These are phyloP conservation scores for Tromatobia lineatoria DNA, from an alignment of 2,888 invertebrate species.

Conservation along the genomic window DNA sequence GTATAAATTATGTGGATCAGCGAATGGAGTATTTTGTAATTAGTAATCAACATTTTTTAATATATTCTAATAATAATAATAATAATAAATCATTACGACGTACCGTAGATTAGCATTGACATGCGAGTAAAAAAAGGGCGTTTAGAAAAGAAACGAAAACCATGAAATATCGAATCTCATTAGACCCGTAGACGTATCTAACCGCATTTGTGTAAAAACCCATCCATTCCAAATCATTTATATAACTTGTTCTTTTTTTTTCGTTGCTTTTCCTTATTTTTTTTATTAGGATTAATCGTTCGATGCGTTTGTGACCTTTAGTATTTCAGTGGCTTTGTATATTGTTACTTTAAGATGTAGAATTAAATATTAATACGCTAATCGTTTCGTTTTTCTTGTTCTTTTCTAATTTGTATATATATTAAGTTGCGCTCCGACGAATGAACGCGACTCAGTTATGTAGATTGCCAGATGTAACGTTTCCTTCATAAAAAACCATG, in stretches of 20 bases:
- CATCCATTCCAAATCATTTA: conserved; percentile 74
- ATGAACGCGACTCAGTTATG: conserved; percentile 70
- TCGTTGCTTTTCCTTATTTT: conserved; percentile 24
- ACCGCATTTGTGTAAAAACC: conserved; percentile 69
- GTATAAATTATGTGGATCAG: conserved; percentile 52
- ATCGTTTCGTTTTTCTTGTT: conserved; percentile 62
- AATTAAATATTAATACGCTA: conserved; percentile 75
- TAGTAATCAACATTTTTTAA: conserved; percentile 64
- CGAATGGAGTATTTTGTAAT: conserved; percentile 76
- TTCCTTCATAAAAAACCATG: conserved; percentile 71
- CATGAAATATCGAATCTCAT: conserved; percentile 77
- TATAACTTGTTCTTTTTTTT: conserved; percentile 35
- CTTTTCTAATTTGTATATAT: conserved; percentile 75
- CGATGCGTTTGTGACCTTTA: conserved; percentile 61
- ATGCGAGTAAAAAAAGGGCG: conserved; percentile 37
- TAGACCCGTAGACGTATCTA: conserved; percentile 71
- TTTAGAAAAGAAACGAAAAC: conserved; percentile 42
- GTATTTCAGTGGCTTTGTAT: conserved; percentile 75
- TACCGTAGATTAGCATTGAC: conserved; percentile 55
- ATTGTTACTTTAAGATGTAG: conserved; percentile 75
- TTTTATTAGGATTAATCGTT: conserved; percentile 34
- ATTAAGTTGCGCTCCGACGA: conserved; percentile 75
- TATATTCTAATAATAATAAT: conserved; percentile 14
- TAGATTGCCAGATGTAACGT: conserved; percentile 77
- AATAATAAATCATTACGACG: conserved; percentile 54